Base-by-base conservation (phyloP, 2,113 vertebrate genomes). In the Tachysurus fulvidraco region DNA sequence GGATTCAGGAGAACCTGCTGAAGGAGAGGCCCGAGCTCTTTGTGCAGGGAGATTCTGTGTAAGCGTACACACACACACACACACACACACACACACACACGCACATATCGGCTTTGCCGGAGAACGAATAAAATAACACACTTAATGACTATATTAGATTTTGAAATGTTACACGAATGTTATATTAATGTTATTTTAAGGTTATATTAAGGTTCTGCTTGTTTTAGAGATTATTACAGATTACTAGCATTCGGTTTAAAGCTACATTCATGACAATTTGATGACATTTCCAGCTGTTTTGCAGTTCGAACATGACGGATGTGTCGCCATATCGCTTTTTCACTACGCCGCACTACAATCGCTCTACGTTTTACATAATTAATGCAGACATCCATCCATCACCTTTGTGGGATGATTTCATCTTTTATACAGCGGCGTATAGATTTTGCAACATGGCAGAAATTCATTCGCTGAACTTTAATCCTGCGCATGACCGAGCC, bases 41-140 rank as follows among this genome's bases (percentile, higher is more conserved):
- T 94, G 95, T 99, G 90, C 97, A 98, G 91, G 98, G 98, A 87
- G 96, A 98, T 77, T 95, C 97, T 23, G 98, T 99, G 98, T 99
- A 92, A 98, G 97, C 88, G 69, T 17, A 79, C 44, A 78, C 54
- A 71, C 67, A 83, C 69, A 86, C 83, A 87, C 50, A 46, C 65
- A 81, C 52, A 83, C 87, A 83, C 69, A 71, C 28, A 69, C 77
- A 81, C 83, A 71, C 74, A 13, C 44, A 21, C 46, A 28, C 5
- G 17, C 30, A 30, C 77, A 17, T 79, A 36, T 28, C 13, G 25
- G n/a, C 7, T 54, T 78, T 54, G 23, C 50, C 17, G 46, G 25
- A 77, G 46, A 52, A 3, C 30, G 52, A 19, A 36, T 59, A 57
- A 55, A 17, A 1, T 13, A 52, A 54, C 17, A 25, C 41, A 25